These are phyloP conservation scores for Pachyramphus minor DNA, from an alignment of 2,113 vertebrate genomes.

Conservation along the genomic window DNA sequence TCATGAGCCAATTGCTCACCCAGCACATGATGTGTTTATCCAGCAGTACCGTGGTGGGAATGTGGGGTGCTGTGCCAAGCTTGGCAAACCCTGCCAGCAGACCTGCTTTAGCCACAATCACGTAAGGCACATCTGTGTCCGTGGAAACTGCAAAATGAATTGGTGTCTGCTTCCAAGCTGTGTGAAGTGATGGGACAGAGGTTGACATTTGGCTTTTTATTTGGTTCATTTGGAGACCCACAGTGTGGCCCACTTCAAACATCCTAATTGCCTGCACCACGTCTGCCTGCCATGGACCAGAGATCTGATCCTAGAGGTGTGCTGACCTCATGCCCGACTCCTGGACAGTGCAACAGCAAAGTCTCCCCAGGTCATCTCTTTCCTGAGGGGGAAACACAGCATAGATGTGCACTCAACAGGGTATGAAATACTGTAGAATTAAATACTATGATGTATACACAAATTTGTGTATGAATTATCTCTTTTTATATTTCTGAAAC, in stretches of 20 bases:
- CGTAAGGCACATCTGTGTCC: rapidly evolving
- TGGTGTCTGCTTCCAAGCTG: not conserved
- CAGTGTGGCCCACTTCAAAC: not conserved
- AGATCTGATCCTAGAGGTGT: not conserved
- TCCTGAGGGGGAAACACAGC: not conserved
- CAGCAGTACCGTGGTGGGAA: not conserved
- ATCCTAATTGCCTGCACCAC: not conserved
- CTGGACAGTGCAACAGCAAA: not conserved
- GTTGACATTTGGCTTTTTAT: not conserved
- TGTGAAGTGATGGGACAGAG: not conserved
- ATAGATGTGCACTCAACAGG: not conserved
- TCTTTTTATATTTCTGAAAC: not conserved
- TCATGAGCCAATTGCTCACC: not conserved
- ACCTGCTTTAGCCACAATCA: rapidly evolving
- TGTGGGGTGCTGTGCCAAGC: rapidly evolving
- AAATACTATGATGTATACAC: not conserved
- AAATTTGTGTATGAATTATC: not conserved
- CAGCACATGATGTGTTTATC: not conserved
- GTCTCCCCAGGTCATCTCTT: not conserved
- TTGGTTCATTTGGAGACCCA: not conserved
- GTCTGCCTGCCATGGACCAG: not conserved
- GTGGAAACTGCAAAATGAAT: no score
- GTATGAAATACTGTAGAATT: not conserved
- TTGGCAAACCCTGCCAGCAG: not conserved
- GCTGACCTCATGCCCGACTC: not conserved